These are phyloP conservation scores for Tenthredo amoena DNA, from an alignment of 2,888 invertebrate species.

Conservation along the genomic window DNA sequence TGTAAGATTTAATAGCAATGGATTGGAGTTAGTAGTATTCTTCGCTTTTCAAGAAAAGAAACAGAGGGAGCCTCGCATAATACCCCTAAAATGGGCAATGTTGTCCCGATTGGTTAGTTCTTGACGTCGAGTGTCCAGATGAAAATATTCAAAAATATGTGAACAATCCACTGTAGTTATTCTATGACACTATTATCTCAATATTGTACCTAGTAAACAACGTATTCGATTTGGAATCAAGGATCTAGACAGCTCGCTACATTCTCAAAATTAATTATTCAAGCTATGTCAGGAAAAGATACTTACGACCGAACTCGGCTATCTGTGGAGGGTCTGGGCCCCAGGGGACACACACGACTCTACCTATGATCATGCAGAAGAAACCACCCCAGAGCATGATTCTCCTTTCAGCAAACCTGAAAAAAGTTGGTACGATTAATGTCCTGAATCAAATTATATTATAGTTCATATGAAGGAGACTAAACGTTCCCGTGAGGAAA, in stretches of 20 bases:
- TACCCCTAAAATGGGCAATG: too few relatives aligned
- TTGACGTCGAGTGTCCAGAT: background rate
- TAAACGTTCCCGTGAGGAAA: background rate
- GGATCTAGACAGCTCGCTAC: background rate
- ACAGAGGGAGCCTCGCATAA: too few relatives aligned
- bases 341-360: constrained; percentile 89
- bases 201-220: too few relatives aligned
- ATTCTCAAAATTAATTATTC: background rate
- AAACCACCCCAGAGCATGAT: constrained; percentile 93
- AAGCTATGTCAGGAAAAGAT: background rate
- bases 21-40: background rate
- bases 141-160: background rate
- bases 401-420: constrained; percentile 85
- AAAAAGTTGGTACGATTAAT: constrained; percentile 22
- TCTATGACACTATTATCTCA: too few relatives aligned
- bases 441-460: background rate
- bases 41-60: background rate
- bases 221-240: background rate
- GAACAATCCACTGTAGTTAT: background rate
- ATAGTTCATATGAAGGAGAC: background rate
- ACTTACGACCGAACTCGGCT: constrained; percentile 77
- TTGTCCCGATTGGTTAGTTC: background rate
- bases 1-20: background rate
- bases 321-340: constrained; percentile 85
- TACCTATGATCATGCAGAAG: constrained; percentile 88